A percentile compares a stretch with the other conserved stretches of the same genome.
Conservation (phyloP, 2,113 vertebrate species). For the Cyanoderma ruficeps region DNA sequence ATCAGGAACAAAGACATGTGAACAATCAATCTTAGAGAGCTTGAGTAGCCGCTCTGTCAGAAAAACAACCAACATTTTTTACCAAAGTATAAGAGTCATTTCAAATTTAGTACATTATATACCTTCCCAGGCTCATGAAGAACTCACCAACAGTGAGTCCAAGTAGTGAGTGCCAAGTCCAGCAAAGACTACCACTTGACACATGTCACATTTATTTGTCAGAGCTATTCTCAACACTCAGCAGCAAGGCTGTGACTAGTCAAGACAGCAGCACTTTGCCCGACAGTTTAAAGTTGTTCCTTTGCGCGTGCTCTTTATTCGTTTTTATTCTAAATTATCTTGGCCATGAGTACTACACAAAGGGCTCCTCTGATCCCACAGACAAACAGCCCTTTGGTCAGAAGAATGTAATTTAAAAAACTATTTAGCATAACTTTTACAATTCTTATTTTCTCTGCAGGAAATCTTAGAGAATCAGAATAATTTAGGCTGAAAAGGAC, state of each 20-base stretch:
- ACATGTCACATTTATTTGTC: neutral
- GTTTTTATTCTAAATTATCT: neutral
- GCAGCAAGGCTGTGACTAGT: neutral
- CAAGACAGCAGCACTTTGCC: neutral
- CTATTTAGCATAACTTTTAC: neutral
- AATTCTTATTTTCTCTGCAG: neutral
- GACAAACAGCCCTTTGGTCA: neutral
- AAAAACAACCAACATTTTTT: neutral
- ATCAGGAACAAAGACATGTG: neutral
- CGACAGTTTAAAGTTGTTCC: neutral
- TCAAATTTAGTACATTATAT: neutral
- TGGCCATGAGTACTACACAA: neutral
- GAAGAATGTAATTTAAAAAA: neutral
- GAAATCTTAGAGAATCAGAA: neutral
- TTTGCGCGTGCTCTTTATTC: neutral
- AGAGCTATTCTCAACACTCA: neutral
- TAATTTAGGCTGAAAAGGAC: conserved; percentile 1
- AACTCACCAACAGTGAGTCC: neutral
- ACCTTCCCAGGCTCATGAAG: neutral
- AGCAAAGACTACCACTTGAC: neutral
- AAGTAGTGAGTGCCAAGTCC: too few species aligned
- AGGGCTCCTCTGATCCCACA: neutral
- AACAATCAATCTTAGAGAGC: neutral
- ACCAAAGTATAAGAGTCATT: neutral
- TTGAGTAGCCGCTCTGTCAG: neutral